Evolutionary conservation across 2,113 vertebrate genomes (phyloP).

Genomic region (Mionectes macconnelli): DNA sequence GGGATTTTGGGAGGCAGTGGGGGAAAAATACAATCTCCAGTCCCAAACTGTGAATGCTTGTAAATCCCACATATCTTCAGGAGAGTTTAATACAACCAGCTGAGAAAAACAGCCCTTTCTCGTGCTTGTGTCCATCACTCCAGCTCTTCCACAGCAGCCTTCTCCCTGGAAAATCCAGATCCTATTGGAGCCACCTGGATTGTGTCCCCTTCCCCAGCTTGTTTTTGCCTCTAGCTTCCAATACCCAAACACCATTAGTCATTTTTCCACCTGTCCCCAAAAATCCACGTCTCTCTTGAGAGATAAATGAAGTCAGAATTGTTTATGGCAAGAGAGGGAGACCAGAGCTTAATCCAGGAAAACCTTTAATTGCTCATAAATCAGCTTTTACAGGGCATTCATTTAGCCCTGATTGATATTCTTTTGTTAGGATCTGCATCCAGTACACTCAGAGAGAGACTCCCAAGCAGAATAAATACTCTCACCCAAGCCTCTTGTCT

Average conservation of each 20-base stretch:
- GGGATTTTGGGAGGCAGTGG: neutral
- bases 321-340: neutral
- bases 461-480: neutral
- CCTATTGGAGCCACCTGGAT: neutral
- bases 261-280: neutral
- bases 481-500: neutral
- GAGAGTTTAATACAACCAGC: neutral
- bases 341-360: neutral
- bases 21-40: neutral
- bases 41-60: neutral
- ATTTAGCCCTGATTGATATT: conserved; percentile 2
- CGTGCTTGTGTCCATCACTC: neutral
- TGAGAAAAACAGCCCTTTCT: neutral
- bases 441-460: neutral
- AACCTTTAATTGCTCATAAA: conserved; percentile 21
- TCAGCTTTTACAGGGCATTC: neutral
- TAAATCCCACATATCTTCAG: neutral
- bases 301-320: neutral
- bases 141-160: neutral
- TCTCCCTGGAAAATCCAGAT: neutral
- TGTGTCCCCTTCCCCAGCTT: neutral
- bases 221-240: neutral
- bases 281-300: neutral
- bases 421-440: conserved; percentile 27
- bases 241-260: neutral